Percentiles rank a stretch among this genome's conserved stretches.
phyloP scores from a whole-genome alignment of 1,140 invertebrate genomes.

The Cydia amplana region DNA sequence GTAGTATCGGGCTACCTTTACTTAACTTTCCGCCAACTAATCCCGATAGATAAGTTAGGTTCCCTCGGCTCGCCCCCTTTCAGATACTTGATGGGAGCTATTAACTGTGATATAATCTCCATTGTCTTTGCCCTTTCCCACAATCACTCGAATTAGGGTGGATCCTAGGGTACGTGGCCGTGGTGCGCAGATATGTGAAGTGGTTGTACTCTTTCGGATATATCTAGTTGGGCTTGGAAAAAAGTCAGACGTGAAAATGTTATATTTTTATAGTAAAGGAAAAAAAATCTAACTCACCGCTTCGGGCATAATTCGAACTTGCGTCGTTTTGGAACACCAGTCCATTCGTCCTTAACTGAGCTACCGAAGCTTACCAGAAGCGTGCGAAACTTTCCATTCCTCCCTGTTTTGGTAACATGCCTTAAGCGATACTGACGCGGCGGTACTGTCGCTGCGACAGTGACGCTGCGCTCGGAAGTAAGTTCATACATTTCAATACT shows the following conservation, averaged over 20 bases:
- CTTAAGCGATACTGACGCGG: too few species aligned
- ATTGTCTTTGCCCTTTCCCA: slow-evolving; percentile 74
- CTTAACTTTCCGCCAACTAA: slow-evolving; percentile 52
- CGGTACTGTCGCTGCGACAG: too few species aligned
- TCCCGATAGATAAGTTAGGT: slow-evolving; percentile 55
- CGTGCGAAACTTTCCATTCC: too few species aligned
- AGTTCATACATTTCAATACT: too few species aligned
- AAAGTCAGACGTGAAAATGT: not conserved
- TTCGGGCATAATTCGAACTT: too few species aligned
- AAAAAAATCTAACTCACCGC: slow-evolving; percentile 15
- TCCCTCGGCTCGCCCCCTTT: slow-evolving; percentile 41
- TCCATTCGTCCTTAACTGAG: too few species aligned
- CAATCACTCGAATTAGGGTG: slow-evolving; percentile 60
- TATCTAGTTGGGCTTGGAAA: not conserved
- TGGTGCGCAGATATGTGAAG: slow-evolving; percentile 32
- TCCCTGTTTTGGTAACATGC: too few species aligned
- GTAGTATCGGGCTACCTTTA: slow-evolving; percentile 34
- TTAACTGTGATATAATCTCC: slow-evolving; percentile 69
- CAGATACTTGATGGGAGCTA: slow-evolving; percentile 61
- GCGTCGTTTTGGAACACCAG: too few species aligned
- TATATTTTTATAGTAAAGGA: slow-evolving; percentile 31
- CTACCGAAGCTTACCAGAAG: too few species aligned
- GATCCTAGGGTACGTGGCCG: not conserved
- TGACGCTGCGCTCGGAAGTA: too few species aligned
- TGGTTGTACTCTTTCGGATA: not conserved